Evolutionary conservation across 2,797 vertebrate species (phyloP).

Genomic region (Pempheris klunzingeri): DNA sequence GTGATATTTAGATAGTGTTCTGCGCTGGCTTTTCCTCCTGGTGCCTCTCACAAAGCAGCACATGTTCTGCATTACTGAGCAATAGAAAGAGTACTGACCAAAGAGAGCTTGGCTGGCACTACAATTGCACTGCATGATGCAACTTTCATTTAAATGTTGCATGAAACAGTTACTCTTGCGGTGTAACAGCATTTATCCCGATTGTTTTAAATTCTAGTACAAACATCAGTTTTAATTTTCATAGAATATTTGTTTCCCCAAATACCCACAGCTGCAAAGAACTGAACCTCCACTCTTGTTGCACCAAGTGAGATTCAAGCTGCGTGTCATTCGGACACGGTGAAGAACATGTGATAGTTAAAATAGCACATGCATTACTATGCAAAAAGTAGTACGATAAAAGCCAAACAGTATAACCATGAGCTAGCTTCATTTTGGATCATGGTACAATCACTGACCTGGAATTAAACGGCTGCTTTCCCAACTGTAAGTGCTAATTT

Average conservation of each 20-base stretch:
- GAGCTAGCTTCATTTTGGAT: neutral
- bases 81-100: neutral
- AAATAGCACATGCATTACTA: neutral
- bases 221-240: neutral
- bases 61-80: neutral
- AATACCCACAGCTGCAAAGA: slow-evolving; percentile 1
- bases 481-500: neutral
- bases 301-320: neutral
- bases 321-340: neutral
- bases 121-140: neutral
- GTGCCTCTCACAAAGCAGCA: neutral
- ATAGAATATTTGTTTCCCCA: neutral
- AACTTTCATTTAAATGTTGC: slow-evolving; percentile 15
- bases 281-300: neutral
- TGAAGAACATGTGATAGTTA: neutral
- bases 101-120: neutral
- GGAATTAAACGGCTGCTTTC: slow-evolving; percentile 14
- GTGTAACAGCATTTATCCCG: neutral
- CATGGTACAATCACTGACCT: neutral
- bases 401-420: neutral
- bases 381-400: neutral
- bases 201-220: neutral
- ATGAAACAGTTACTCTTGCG: neutral
- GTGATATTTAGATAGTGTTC: neutral
- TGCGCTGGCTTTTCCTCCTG: neutral